These are phyloP conservation scores for Hyperoplus lanceolatus DNA, from an alignment of 2,797 vertebrate genomes.

Conservation along the genomic window DNA sequence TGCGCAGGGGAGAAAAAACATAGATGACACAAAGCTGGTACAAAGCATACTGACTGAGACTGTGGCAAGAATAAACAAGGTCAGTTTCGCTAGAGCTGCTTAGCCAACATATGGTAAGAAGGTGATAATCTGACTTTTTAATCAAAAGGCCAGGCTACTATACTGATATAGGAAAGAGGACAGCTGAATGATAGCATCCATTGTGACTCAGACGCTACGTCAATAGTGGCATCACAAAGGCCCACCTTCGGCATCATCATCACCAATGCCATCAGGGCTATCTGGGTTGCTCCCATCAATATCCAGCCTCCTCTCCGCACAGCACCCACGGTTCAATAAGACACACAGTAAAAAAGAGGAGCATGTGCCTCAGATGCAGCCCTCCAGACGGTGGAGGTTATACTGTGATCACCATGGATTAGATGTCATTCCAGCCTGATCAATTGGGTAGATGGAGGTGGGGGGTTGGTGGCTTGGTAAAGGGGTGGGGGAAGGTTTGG, in stretches of 20 bases:
- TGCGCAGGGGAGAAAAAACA: too few relatives aligned
- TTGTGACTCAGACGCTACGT: conserved; percentile 62
- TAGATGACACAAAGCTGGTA: background rate
- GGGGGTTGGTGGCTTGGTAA: conserved; percentile 18
- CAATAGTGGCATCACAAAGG: conserved; percentile 52
- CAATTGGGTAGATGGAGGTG: conserved; percentile 64
- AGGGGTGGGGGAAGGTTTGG: conserved; percentile 52
- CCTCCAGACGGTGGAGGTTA: conserved; percentile 46
- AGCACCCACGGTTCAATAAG: conserved; percentile 40
- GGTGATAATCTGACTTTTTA: conserved; percentile 70
- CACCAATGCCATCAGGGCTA: conserved; percentile 29
- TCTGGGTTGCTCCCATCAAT: conserved; percentile 47
- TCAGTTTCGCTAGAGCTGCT: conserved; percentile 53
- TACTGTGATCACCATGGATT: conserved; percentile 73
- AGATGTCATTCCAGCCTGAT: conserved; percentile 63
- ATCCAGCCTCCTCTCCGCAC: conserved; percentile 37
- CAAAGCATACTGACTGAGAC: conserved; percentile 24
- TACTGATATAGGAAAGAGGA: conserved; percentile 33
- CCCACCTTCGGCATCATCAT: conserved; percentile 28
- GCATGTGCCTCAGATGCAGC: conserved; percentile 37
- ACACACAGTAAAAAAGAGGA: conserved; percentile 47
- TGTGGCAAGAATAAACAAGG: conserved; percentile 40
- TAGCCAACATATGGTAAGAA: conserved; percentile 50
- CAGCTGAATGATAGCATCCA: conserved; percentile 43
- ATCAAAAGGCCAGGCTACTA: conserved; percentile 60